Evolutionary conservation across 2,797 vertebrate genomes (phyloP).

Genomic region (Sternotherus odoratus): DNA sequence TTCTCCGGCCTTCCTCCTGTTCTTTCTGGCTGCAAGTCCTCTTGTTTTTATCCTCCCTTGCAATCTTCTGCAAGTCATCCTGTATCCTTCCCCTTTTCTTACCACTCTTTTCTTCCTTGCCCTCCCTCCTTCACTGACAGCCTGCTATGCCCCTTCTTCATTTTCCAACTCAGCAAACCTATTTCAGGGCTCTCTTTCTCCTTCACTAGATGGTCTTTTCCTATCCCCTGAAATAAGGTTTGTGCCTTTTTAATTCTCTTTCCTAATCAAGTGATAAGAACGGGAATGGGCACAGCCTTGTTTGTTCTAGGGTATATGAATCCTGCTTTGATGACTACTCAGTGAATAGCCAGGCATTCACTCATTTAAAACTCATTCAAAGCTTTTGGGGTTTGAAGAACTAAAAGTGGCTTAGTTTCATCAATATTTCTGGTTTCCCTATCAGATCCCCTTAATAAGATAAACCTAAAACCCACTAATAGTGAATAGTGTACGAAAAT

Average conservation of each 20-base stretch:
- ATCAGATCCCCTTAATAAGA: background rate
- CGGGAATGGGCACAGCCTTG: background rate
- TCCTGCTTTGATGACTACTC: background rate
- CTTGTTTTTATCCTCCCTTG: too few relatives aligned
- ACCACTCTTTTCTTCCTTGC: too few relatives aligned
- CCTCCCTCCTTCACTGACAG: too few relatives aligned
- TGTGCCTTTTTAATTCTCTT: background rate
- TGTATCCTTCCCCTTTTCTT: too few relatives aligned
- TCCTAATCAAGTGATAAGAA: background rate
- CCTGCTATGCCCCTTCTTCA: too few relatives aligned
- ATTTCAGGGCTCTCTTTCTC: too few relatives aligned
- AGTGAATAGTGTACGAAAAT: conserved; percentile 40
- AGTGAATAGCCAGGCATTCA: background rate
- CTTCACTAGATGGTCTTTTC: too few relatives aligned
- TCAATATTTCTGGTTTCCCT: background rate
- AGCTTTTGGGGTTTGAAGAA: background rate
- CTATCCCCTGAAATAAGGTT: background rate
- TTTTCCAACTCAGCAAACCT: too few relatives aligned
- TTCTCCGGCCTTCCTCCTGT: too few relatives aligned
- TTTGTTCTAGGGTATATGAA: background rate
- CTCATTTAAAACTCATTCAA: background rate
- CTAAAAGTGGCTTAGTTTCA: background rate
- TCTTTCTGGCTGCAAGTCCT: too few relatives aligned
- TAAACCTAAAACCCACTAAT: background rate
- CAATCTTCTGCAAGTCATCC: too few relatives aligned